Base-by-base conservation (phyloP, 2,888 invertebrate genomes). In the Acleris sparsana region DNA sequence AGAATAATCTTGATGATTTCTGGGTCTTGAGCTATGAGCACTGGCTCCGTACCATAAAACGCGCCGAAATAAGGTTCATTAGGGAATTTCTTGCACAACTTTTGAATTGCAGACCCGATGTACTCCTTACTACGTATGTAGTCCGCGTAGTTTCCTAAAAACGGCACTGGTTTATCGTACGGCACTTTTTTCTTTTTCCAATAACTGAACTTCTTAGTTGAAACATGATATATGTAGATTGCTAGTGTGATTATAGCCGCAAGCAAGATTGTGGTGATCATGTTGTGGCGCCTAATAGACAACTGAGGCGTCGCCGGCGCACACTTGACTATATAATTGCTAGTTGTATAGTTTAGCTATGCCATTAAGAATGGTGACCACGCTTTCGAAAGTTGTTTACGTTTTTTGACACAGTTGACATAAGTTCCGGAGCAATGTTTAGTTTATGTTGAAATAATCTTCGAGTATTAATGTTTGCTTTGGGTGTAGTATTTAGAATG, bases 111-210 rank as follows among this genome's bases (percentile, higher is more conserved):
- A 18, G 72, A 67, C 5, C 68, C 75, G 16, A 76, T 62, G 6
- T 73, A 76, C 16, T 70, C 74, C 48, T 62, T 71, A 13, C 72
- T 55, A 5, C 75, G 52, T 1, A 75, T 74, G 4, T 78, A 71
- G 25, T 78, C 73, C 46, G 70, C 76, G 49, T 80, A 81, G 65
- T 86, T 85, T 1, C 86, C 86, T 53, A 86, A 77, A 5, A 86
- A 63, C 0, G 80, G 72, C 1, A 69, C 51, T 0, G 86, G 86
- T 43, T 74, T 70, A 1, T 77, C 74, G 60, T 73, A 76, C 1
- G 71, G 70, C 4, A 86, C 77, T 22, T 77, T 77, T 63, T 78
- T 75, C 16, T 71, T 73, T 60, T 79, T 76, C 85, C 86, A 86
- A 61, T 85, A 83, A 63, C 77, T 33, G 49, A 51, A 59, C 55